Percentiles rank a stretch among this genome's conserved stretches.
Conservation (phyloP, 2,113 vertebrate species). For the Chascanopsetta lugubris region DNA sequence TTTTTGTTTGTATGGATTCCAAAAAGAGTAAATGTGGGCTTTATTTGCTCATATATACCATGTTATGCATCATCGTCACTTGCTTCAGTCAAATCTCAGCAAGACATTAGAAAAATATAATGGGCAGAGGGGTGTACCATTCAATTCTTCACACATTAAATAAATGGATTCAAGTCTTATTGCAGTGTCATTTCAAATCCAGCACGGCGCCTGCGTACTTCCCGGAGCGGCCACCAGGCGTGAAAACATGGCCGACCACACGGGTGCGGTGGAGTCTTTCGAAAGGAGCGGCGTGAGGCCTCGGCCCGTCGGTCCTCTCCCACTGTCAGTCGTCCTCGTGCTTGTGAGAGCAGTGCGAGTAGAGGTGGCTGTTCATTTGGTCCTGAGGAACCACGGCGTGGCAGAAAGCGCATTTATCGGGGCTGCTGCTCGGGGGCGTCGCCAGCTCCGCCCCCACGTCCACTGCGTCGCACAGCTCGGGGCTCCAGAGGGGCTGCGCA, state of each 20-base stretch:
- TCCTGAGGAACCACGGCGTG: conserved; percentile 89
- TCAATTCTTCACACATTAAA: conserved; percentile 78
- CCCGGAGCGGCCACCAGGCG: conserved; percentile 53
- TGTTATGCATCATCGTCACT: conserved; percentile 41
- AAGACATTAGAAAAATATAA: conserved; percentile 62
- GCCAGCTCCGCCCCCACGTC: conserved; percentile 79
- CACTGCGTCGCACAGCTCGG: conserved; percentile 80
- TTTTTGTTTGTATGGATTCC: too few relatives aligned
- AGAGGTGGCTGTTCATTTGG: conserved; percentile 93
- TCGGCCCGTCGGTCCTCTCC: conserved; percentile 53
- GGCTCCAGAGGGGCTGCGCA: conserved; percentile 90
- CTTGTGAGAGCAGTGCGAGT: conserved; percentile 88
- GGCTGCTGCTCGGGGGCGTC: conserved; percentile 77
- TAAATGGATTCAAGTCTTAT: conserved; percentile 79
- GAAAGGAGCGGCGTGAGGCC: conserved; percentile 37
- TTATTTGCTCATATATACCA: conserved; percentile 71
- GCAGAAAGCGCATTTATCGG: conserved; percentile 94
- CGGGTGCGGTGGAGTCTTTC: conserved; percentile 55
- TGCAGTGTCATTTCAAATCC: conserved; percentile 71
- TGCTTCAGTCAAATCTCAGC: conserved; percentile 52
- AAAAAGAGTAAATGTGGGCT: conserved; percentile 61
- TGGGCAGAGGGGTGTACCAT: conserved; percentile 69
- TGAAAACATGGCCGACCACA: conserved; percentile 39
- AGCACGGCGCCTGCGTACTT: conserved; percentile 61
- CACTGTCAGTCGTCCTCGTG: conserved; percentile 81